phyloP scores from a whole-genome alignment of 2,888 invertebrate genomes.

The Chrysodeixis includens region DNA sequence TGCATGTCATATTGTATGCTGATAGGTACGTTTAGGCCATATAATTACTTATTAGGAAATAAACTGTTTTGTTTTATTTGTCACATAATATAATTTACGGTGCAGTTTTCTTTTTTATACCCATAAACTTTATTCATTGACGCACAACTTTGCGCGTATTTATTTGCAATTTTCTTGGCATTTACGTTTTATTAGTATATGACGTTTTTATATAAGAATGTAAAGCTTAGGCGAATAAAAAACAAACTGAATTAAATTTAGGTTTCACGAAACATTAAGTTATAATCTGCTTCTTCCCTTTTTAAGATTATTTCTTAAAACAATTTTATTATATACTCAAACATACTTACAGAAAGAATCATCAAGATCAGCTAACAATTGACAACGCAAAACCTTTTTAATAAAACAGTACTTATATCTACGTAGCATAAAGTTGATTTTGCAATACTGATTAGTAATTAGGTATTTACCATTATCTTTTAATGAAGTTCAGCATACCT shows the following conservation, averaged over 20 bases:
- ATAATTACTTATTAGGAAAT: background rate
- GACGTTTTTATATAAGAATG: too few relatives aligned
- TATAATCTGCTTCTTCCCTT: too few relatives aligned
- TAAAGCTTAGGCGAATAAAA: too few relatives aligned
- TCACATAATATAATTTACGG: background rate
- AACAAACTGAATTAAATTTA: too few relatives aligned
- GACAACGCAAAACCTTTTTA: too few relatives aligned
- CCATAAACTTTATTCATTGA: background rate
- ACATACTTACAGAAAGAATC: too few relatives aligned
- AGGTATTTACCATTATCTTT: conserved; percentile 20
- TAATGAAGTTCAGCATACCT: conserved; percentile 10
- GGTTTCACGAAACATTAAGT: too few relatives aligned
- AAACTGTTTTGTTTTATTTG: background rate
- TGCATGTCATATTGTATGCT: background rate
- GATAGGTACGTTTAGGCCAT: background rate
- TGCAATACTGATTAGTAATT: conserved; percentile 32
- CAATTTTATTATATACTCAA: too few relatives aligned
- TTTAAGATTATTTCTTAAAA: too few relatives aligned
- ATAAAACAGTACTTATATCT: conserved; percentile 26
- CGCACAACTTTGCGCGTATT: background rate
- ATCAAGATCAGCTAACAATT: too few relatives aligned
- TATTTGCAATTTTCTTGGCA: background rate
- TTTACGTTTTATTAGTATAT: background rate
- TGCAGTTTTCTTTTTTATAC: background rate
- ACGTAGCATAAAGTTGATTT: conserved; percentile 12